Conservation (phyloP, 2,113 vertebrate species). For the Trichomycterus rosablanca region DNA sequence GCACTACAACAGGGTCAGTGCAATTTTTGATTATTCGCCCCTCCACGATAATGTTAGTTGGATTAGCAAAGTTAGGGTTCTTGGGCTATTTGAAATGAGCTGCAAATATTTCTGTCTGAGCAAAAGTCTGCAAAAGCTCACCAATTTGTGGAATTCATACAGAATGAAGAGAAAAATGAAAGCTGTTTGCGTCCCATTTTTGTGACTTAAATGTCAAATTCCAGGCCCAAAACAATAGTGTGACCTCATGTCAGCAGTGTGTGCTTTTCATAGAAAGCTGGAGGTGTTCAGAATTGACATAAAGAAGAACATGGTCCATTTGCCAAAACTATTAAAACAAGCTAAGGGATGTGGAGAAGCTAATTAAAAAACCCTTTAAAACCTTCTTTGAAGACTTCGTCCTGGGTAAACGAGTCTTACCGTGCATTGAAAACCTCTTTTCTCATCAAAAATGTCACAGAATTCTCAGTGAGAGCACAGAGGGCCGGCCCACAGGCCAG, state of each 20-base stretch:
- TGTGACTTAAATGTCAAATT: slow-evolving; percentile 17
- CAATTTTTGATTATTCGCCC: too few relatives aligned
- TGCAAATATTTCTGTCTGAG: too few relatives aligned
- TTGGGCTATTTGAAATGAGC: too few relatives aligned
- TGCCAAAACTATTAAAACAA: slow-evolving; percentile 13
- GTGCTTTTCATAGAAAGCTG: slow-evolving; percentile 11
- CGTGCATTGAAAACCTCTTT: neutral
- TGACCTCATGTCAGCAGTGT: slow-evolving; percentile 17
- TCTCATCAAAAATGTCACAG: slow-evolving; percentile 4
- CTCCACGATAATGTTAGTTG: too few relatives aligned
- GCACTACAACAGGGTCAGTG: too few relatives aligned
- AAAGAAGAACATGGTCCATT: slow-evolving; percentile 17
- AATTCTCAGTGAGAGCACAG: slow-evolving; percentile 13
- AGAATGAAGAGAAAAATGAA: neutral
- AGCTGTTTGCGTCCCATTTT: slow-evolving; percentile 10
- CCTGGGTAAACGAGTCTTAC: neutral
- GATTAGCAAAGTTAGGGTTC: too few relatives aligned
- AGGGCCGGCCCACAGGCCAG: slow-evolving; percentile 12
- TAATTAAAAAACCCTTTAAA: neutral
- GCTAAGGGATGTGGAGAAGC: neutral
- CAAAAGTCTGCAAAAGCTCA: too few relatives aligned
- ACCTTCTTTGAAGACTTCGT: neutral
- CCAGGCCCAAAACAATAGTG: slow-evolving; percentile 21
- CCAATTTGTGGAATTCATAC: too few relatives aligned
- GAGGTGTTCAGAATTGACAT: slow-evolving; percentile 15